Percentiles rank a stretch among this genome's conserved stretches.
Evolutionary conservation across 2,113 vertebrate species (phyloP).

Genomic region (Pitta sordida): DNA sequence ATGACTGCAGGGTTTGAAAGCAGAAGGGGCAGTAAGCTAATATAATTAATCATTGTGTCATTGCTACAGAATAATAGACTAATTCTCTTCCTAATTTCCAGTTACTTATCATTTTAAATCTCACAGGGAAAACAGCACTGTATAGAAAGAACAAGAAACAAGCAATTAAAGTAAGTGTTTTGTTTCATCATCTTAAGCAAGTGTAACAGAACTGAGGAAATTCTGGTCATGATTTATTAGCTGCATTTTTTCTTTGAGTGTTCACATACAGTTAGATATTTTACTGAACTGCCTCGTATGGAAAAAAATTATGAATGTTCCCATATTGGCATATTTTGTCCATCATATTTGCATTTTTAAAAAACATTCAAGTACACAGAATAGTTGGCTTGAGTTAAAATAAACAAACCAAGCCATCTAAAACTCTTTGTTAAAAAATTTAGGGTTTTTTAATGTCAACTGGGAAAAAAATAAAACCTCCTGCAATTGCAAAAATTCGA

Average conservation of each 20-base stretch:
- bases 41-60: conserved; percentile 67
- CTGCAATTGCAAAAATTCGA: background rate
- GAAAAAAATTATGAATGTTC: background rate
- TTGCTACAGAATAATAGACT: conserved; percentile 54
- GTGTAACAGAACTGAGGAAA: background rate
- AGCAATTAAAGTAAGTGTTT: conserved; percentile 13
- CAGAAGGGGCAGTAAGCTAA: conserved; percentile 51
- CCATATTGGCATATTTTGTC: background rate
- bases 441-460: background rate
- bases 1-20: conserved; percentile 58
- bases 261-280: background rate
- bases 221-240: background rate
- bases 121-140: conserved; percentile 26
- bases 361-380: background rate
- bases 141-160: conserved; percentile 7
- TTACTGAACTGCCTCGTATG: background rate
- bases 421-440: background rate
- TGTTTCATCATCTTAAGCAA: conserved; percentile 20
- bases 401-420: background rate
- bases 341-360: background rate
- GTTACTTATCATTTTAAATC: conserved; percentile 55
- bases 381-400: background rate
- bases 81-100: conserved; percentile 60
- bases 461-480: background rate
- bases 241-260: background rate